Base-by-base conservation (phyloP, 30 jellyfish, hydroid and myxozoan species). In the Hydractinia symbiolongicarpus region DNA sequence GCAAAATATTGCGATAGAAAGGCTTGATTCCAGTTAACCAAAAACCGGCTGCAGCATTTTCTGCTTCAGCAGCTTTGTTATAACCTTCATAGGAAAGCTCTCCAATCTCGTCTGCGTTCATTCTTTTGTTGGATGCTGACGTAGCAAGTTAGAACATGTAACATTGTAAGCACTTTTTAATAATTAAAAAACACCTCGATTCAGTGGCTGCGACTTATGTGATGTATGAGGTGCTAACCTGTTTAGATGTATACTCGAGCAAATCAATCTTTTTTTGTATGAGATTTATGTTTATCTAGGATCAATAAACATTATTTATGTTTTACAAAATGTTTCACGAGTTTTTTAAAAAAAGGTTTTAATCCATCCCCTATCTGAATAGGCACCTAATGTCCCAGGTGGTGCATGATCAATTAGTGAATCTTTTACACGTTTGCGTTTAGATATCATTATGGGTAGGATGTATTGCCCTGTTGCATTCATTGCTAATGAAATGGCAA, bases 401-500 rank as follows among this genome's bases (percentile, higher is more conserved):
- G 91, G 91, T 7, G 91, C 84, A 50, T 60, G 91, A 50, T 83
- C 88, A 66, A 83, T 53, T 1, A 83, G 82, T 51, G 73, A 86
- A 21, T 78, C 68, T 54, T 58, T 83, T 88, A 83, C 71, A 83
- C 74, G 55, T 72, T 55, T 19, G 74, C 44, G 44, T 30, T 30
- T 30, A 30, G 2, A 30, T 30, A 30, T 30, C 44, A 30, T 30
- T 30, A 30, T 55, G 5, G 91, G 88, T 16, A 88, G 72, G 67
- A 83, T 80, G 60, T 11, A 83, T 4, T 14, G 64, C 21, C 88
- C 91, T 10, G 91, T 73, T 53, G 86, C 84, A 83, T 73, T 83
- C 53, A 83, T 61, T 8, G 87, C 87, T 10, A 15, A 53, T 11
- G 71, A 11, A 73, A 83, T 54, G n/a, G 91, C 61, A 54, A 88